Conservation (phyloP, 2,113 vertebrate genomes). For the Gnathonemus longibarbis region DNA sequence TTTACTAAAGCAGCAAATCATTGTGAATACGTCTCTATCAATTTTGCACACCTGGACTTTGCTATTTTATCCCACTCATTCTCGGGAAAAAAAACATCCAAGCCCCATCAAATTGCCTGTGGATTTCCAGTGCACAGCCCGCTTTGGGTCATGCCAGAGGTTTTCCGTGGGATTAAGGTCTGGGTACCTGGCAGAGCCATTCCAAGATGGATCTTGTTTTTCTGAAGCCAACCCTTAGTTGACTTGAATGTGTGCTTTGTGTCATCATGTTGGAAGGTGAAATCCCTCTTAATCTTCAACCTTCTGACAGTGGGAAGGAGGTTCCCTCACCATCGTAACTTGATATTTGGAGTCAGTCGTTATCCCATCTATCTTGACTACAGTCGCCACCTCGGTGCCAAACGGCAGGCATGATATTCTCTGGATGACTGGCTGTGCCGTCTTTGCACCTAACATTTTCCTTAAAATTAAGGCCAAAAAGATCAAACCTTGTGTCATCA, state of each 20-base stretch:
- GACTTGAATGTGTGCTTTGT: not conserved
- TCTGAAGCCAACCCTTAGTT: not conserved
- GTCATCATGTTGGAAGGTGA: not conserved
- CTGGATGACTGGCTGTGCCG: not conserved
- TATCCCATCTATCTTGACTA: not conserved
- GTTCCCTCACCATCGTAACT: not conserved
- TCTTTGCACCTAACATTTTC: not conserved
- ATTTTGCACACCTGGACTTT: not conserved
- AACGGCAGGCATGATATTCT: not conserved
- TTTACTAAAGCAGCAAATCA: not conserved
- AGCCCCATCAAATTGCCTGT: not conserved
- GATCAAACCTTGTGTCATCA: not conserved
- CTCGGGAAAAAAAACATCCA: not conserved
- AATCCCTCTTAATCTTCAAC: not conserved
- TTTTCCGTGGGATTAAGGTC: not conserved
- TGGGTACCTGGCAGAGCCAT: not conserved
- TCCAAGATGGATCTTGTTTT: not conserved
- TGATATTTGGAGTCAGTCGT: not conserved
- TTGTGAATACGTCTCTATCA: not conserved
- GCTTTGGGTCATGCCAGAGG: not conserved
- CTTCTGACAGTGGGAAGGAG: not conserved
- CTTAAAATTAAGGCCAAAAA: not conserved
- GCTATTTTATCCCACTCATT: not conserved
- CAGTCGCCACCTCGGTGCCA: not conserved
- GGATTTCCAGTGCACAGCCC: not conserved